Conservation (phyloP, 2,797 vertebrate species). For the Prunella strophiata region DNA sequence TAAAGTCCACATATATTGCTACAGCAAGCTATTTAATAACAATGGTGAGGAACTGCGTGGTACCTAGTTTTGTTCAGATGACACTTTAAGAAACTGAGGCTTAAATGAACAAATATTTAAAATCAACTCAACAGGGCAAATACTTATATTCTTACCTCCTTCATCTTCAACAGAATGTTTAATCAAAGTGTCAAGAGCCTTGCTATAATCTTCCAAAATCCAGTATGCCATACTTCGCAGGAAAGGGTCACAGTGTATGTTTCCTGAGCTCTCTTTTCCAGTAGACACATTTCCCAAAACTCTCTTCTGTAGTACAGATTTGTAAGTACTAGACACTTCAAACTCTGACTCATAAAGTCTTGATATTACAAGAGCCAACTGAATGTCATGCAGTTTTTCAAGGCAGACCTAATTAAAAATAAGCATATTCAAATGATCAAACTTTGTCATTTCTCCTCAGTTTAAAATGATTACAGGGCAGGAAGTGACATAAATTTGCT, state of each 20-base stretch:
- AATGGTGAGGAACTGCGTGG: background rate
- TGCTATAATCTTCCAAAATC: slow-evolving; percentile 94
- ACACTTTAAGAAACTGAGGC: background rate
- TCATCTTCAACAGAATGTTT: slow-evolving; percentile 79
- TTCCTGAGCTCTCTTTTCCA: slow-evolving; percentile 76
- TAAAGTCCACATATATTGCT: background rate
- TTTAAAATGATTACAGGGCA: background rate
- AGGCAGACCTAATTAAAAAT: slow-evolving; percentile 87
- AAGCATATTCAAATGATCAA: background rate
- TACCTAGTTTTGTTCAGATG: background rate
- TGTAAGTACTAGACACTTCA: slow-evolving; percentile 90
- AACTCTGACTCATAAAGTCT: slow-evolving; percentile 95
- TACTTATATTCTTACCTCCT: slow-evolving; percentile 64
- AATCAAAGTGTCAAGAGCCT: slow-evolving; percentile 91
- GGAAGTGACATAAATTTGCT: background rate
- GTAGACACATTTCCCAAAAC: slow-evolving; percentile 85
- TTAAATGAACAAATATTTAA: background rate
- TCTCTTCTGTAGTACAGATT: slow-evolving; percentile 89
- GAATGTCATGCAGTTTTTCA: slow-evolving; percentile 95
- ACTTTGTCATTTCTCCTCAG: background rate
- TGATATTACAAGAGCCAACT: slow-evolving; percentile 93
- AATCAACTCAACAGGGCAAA: background rate
- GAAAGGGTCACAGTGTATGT: slow-evolving; percentile 87
- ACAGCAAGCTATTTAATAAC: background rate
- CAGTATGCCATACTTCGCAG: slow-evolving; percentile 95